Base-by-base conservation (phyloP, 2,888 invertebrate genomes). In the Polyploca ridens region DNA sequence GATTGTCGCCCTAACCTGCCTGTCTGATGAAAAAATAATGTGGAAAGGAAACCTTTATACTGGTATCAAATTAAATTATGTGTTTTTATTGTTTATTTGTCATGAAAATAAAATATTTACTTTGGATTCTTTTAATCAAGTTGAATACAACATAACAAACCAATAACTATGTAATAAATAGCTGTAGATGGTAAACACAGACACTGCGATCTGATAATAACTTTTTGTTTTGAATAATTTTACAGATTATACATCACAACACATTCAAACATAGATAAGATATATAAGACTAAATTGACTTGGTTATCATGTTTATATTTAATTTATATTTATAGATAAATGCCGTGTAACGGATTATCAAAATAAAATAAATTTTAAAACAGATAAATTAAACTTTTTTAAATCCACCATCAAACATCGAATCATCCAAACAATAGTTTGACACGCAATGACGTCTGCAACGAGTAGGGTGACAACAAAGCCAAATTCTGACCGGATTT, bases 1-100 rank as follows among this genome's bases (percentile, higher is more conserved):
- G 90, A 93, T 93, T 92, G 90, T 87, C 90, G 81, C 91, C 91
- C 91, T 89, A 90, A 91, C 91, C 90, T 90, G 90, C 80, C 85
- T 76, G 72, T 64, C 63, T 54, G 69, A 70, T 70, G 70, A 71
- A 71, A 77, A 74, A 76, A 69, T 66, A 66, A 64, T 64, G 69
- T 63, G 66, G 66, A 65, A 74, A 72, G 70, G 66, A 61, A 61
- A 61, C 44, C 41, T 61, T 54, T 54, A 54, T 27, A 44, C 61
- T 61, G 61, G 38, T 41, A 41, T 27, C 16, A 61, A 61, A 61
- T 61, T 61, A 44, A 19, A 61, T 61, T 41, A 61, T 41, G 44
- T 54, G 19, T 54, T 49, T 16, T 16, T 7, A 59, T 63, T 64
- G 69, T 67, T 62, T 63, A 65, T 62, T 61, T 27, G 33, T 35